Evolutionary conservation across 2,888 invertebrate genomes (phyloP), one percentile per base, ranked within the genome.

Genomic region (Gandaritis pyraliata): DNA sequence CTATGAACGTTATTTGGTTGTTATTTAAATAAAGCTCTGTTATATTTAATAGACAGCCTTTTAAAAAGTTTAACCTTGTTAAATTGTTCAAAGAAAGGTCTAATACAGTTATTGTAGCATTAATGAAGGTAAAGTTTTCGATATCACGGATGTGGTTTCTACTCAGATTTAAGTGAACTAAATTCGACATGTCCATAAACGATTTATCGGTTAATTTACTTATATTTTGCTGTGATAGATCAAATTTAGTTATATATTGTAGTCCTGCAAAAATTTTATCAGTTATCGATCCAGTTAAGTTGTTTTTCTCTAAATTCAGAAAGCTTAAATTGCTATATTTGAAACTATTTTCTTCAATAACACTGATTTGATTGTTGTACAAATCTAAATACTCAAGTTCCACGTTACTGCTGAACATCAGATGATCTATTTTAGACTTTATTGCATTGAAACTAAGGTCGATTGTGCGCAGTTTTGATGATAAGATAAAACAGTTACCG

Each of bases 371-470:
- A 65, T 91, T 91, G 29, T 79, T 76, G 58, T 73, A 79, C 1
- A 89, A 74, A 66, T 87, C 71, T 29, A 91, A 69, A 67, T 83
- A 80, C 2, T 62, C 61, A 2, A 91, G 69, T 53, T 77, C 71
- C 15, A 65, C 72, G 45, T 84, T 89, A 41, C 78, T 83, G 15
- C 75, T 72, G 61, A 91, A 89, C 74, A 86, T 80, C 0, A 72
- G 45, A 55, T 69, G 81, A 51, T 86, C 83, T 49, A 90, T 80
- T 0, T 58, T 64, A 0, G 80, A 73, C 2, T 68, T 72, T 4
- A 91, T 85, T 46, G 69, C 70, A 67, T 91, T 91, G 47, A 77
- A 74, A 64, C 85, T 86, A 3, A 91, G 72, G 69, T 90, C 90
- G 0, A 87, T 51, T 0, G 43, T 56, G 62, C 73, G 55, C 30